phyloP scores from a whole-genome alignment of 92 coral and sea anemone species.

The Virgularia gustaviana region DNA sequence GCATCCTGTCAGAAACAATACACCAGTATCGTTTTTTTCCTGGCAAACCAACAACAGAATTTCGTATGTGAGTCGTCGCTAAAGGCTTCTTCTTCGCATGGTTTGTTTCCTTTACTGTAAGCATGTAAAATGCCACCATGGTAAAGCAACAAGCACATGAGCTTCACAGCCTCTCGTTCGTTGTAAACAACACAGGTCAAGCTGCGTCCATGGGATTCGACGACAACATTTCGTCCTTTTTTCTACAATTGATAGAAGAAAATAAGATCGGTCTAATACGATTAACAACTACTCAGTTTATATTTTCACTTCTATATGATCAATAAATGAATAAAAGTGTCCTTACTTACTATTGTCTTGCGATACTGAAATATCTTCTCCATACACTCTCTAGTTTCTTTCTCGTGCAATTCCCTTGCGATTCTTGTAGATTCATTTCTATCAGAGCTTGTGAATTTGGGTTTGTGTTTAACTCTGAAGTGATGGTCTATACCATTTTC shows the following conservation, averaged over 20 bases:
- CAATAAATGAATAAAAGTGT: background rate
- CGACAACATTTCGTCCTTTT: background rate
- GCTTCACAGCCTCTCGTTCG: background rate
- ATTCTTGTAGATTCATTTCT: background rate
- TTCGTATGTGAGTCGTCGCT: background rate
- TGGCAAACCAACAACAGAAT: background rate
- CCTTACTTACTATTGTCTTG: background rate
- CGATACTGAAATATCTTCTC: background rate
- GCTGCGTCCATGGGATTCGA: background rate
- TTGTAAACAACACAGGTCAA: background rate
- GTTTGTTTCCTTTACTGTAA: conserved; percentile 2
- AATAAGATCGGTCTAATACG: background rate
- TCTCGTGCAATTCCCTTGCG: background rate
- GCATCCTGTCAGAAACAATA: background rate
- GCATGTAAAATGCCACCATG: background rate
- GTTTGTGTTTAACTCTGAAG: background rate
- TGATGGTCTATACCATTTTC: conserved; percentile 9
- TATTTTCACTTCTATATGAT: background rate
- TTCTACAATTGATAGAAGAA: background rate
- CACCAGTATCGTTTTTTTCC: background rate
- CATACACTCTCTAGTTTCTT: background rate
- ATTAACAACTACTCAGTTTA: background rate
- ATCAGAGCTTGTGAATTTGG: background rate
- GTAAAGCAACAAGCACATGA: background rate
- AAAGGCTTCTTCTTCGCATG: background rate